Base-by-base conservation (phyloP, 2,888 invertebrate species). In the Eugnorisma glareosa region DNA sequence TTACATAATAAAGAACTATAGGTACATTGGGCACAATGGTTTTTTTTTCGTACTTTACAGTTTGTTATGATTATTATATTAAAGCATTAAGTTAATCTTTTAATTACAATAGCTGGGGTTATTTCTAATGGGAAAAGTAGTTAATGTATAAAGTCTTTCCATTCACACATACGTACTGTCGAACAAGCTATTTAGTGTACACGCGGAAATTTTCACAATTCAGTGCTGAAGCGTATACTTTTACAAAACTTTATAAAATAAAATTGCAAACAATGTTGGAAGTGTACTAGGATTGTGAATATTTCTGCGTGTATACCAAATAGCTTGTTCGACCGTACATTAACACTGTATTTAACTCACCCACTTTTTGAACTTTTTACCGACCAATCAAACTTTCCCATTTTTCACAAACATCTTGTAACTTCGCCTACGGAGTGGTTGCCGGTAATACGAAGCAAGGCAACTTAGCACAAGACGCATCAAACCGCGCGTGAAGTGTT, bases 401-500 rank as follows among this genome's bases (percentile, higher is more conserved):
- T 48, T 15, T 74, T 75, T 61, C 37, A 45, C 28, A 37, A 59
- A 18, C 18, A 48, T 1, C 18, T 2, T 40, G 31, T 59, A 48
- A 61, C 28, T 59, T 24, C 18, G 7, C 24, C 24, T 8, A 21
- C 45, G 15, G 8, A 21, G 18, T 40, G 15, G n/a, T 48, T 40
- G 2, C 28, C 37, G 28, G 35, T 59, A 31, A 24, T 31, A 76
- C 13, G 8, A 76, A 45, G 45, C 28, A 76, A 35, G 13, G 8
- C 7, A 64, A 64, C 64, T 15, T 40, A 3, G n/a, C 48, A 21
- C n/a, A 10, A 13, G 10, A 35, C 35, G 31, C 35, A 21, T 28
- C 28, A 8, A 15, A 43, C 51, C 75, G 31, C 63, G 48, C 40
- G 48, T 57, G 37, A 57, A 40, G 59, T 45, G 73, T 75, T 57